A percentile compares a stretch with the other conserved stretches of the same genome.
Evolutionary conservation across 1,140 invertebrate species (phyloP).

Genomic region (Lordiphosa mommai): DNA sequence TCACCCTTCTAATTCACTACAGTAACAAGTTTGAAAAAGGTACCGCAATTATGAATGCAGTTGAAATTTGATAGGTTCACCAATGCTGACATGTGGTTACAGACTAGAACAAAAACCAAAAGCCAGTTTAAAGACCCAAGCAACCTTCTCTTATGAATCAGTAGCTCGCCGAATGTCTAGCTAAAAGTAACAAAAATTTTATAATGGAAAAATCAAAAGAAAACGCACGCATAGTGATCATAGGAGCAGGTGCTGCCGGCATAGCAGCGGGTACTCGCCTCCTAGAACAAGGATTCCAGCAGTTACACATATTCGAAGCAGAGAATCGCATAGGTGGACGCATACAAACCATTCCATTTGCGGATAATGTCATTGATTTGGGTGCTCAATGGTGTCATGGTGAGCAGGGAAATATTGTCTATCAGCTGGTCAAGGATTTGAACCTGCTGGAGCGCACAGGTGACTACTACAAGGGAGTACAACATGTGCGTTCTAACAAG

Average conservation of each 20-base stretch:
- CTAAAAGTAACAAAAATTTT: background rate
- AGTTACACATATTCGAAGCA: slow-evolving; percentile 84
- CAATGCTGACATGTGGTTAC: too few relatives aligned
- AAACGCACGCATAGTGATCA: slow-evolving; percentile 78
- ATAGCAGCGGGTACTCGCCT: slow-evolving; percentile 82
- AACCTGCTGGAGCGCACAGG: slow-evolving; percentile 79
- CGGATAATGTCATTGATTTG: slow-evolving; percentile 85
- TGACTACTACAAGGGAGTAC: slow-evolving; percentile 27
- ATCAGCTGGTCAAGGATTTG: slow-evolving; percentile 82
- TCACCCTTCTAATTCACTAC: too few relatives aligned
- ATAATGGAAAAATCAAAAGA: slow-evolving; percentile 23
- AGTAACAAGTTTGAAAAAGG: too few relatives aligned
- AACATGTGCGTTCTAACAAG: slow-evolving; percentile 66
- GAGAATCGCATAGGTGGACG: slow-evolving; percentile 86
- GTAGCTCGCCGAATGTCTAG: slow-evolving; percentile 19
- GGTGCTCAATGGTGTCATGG: slow-evolving; percentile 91
- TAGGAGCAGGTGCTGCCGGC: slow-evolving; percentile 82
- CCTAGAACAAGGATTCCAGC: slow-evolving; percentile 80
- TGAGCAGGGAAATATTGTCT: slow-evolving; percentile 85
- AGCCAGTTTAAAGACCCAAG: background rate
- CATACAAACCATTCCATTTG: slow-evolving; percentile 82
- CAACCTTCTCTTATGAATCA: slow-evolving; percentile 1
- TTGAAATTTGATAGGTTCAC: too few relatives aligned
- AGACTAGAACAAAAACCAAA: background rate
- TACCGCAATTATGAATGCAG: too few relatives aligned